Evolutionary conservation across 2,113 vertebrate species (phyloP), one percentile per base, ranked within the genome.

Genomic region (Colinus virginianus): DNA sequence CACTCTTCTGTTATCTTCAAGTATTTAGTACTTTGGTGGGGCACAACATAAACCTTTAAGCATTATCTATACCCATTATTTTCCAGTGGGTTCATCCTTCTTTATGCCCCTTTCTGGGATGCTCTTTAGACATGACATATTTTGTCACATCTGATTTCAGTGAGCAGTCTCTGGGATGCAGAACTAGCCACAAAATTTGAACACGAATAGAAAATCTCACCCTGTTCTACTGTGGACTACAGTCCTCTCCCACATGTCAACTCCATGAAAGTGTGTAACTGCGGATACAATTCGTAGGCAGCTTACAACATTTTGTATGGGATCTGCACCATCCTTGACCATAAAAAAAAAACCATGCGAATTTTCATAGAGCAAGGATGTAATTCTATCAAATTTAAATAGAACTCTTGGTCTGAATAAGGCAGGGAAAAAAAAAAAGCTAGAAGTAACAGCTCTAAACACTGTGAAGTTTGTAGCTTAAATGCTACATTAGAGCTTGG

Each of bases 311-410:
- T 82, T 78, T 80, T 74, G 61, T 69, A 67, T 84, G 78, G 64
- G 78, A 66, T 26, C 58, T 58, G 13, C 28, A 42, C 6, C 43
- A 76, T 71, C 43, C 51, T 92, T 61, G 36, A 78, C 30, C 64
- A 56, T 68, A 81, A 87, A 78, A 84, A 87, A 78, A 84, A 71
- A 87, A 38, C 58, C 62, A 84, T 72, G 77, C 70, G 87, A 45
- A 72, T 72, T 95, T 93, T 66, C 28, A 81, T 0, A 0, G 48
- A 74, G 86, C 62, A 90, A 78, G 91, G 69, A 30, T 66, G 12
- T 62, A 93, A 93, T 81, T 84, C 69, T 7, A 93, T 45, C 55
- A 81, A 78, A 76, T 90, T 74, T 88, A 78, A 80, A 86, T 88
- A 91, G 58, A 88, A 69, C 61, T 40, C 34, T 3, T 49, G 17